Evolutionary conservation across 2,888 invertebrate species (phyloP), one percentile per base, ranked within the genome.

Genomic region (Phania funesta): DNA sequence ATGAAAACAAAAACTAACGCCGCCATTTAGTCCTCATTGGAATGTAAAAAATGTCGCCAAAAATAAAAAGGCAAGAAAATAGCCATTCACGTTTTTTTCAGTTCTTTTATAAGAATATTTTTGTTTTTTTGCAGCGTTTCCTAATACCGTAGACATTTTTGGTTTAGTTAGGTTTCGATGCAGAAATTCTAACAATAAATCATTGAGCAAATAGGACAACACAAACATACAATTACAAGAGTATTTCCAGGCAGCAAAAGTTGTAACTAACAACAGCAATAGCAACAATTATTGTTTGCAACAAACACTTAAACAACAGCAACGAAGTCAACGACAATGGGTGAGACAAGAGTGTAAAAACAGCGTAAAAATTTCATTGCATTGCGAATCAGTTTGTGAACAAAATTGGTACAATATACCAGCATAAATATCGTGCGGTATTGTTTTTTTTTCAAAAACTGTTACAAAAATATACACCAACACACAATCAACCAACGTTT

Each of bases 11-110:
- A 26, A 56, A 52, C 52, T 70, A 48, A 70, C 65, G 29, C 54
- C 52, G 60, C 80, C 62, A 81, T 77, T 81, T 81, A 81, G 76
- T 67, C 67, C 67, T 71, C 67, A 81, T 77, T 77, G 81, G 73
- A 62, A 62, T 77, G 77, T 73, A 64, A 60, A 48, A 46, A 81
- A 73, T 81, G 73, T 81, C 67, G 48, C 41, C 46, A 73, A 58
- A 46, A 50, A 44, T 18, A 56, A 65, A 46, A 18, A 58, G 24
- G 16, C 1, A 16, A 46, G 18, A 44, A 64, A n/a, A 65, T 7
- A 41, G 29, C 70, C 22, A 32, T 32, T 38, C 50, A 50, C 6
- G 48, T 2, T 35, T 41, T 41, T 50, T 58, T 52, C 24, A 32
- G n/a, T 0, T n/a, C 18, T 68, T 74, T 29, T 24, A 29, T 26